A percentile compares a stretch with the other conserved stretches of the same genome.
Evolutionary conservation across 2,113 vertebrate genomes (phyloP).

Genomic region (Sialia sialis): DNA sequence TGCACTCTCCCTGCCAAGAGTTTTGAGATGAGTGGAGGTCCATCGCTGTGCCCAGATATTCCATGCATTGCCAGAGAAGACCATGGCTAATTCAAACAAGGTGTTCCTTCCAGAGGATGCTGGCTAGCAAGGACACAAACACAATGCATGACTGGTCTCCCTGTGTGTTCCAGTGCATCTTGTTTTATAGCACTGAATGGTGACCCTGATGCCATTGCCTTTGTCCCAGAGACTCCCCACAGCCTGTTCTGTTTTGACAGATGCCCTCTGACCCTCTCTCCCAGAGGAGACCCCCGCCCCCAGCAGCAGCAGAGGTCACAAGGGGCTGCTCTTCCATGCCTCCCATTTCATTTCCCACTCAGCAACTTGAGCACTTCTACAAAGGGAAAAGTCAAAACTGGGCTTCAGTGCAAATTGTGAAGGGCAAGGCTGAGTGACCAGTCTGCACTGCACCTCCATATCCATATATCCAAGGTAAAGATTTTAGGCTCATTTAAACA

Average conservation of each 20-base stretch:
- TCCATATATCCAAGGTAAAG: background rate
- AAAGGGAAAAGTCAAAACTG: background rate
- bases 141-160: background rate
- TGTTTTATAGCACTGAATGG: background rate
- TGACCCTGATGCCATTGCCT: background rate
- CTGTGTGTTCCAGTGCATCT: accelerated
- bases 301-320: background rate
- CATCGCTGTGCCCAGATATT: accelerated
- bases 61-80: background rate
- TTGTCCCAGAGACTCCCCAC: background rate
- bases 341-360: background rate
- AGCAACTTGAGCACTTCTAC: background rate
- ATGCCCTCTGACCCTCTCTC: background rate
- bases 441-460: background rate
- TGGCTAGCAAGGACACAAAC: background rate
- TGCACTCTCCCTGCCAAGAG: background rate
- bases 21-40: background rate
- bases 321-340: background rate
- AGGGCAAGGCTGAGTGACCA: background rate
- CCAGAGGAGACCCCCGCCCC: background rate
- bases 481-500: background rate
- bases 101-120: background rate
- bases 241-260: background rate
- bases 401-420: background rate
- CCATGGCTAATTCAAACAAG: background rate